Evolutionary conservation across 2,113 vertebrate genomes (phyloP).

Genomic region (Zosterops lateralis): DNA sequence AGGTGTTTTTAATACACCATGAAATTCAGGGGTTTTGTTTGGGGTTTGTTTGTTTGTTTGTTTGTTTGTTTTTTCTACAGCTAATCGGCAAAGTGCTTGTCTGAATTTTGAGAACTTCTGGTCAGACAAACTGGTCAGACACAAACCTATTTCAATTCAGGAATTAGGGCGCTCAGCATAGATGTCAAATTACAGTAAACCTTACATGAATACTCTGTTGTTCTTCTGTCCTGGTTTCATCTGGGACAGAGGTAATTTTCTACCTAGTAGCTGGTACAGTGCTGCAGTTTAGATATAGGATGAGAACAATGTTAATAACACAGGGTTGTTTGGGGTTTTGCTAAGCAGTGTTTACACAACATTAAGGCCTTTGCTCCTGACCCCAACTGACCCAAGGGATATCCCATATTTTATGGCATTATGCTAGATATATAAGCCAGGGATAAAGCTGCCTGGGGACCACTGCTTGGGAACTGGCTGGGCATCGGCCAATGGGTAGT

Average conservation of each 20-base stretch:
- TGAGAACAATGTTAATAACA: not conserved
- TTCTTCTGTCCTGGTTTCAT: not conserved
- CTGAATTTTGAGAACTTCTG: not conserved
- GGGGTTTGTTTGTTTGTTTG: not conserved
- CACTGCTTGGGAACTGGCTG: rapidly evolving
- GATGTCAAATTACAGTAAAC: not conserved
- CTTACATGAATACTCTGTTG: not conserved
- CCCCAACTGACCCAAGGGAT: not conserved
- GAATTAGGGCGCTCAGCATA: rapidly evolving
- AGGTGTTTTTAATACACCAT: not conserved
- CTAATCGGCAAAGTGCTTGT: not conserved
- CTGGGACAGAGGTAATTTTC: not conserved
- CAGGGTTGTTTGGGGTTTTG: not conserved
- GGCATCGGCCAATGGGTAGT: rapidly evolving
- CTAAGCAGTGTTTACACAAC: not conserved
- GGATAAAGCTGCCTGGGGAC: not conserved
- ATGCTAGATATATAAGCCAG: not conserved
- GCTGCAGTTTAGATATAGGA: not conserved
- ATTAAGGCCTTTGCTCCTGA: not conserved
- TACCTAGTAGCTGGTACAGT: not conserved
- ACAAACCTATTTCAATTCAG: not conserved
- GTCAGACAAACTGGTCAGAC: rapidly evolving
- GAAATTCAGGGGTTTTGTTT: not conserved
- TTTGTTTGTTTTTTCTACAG: not conserved
- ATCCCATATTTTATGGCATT: not conserved